phyloP scores from a whole-genome alignment of 2,888 invertebrate species.

The Temnothorax ravouxi region DNA sequence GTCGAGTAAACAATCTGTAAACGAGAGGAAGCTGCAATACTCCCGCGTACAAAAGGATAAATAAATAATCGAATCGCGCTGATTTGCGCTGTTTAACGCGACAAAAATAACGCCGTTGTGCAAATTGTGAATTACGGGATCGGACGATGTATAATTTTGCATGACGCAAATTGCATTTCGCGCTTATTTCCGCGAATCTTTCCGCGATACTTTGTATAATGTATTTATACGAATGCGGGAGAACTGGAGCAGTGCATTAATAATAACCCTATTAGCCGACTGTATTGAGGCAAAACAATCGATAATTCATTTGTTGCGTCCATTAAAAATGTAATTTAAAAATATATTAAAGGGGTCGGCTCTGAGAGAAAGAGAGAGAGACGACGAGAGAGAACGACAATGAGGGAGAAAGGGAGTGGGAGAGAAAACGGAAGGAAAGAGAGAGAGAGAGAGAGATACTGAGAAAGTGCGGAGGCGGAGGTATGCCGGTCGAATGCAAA shows the following conservation, averaged over 20 bases:
- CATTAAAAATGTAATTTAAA: constrained; percentile 86
- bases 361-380: not conserved
- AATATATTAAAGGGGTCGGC: constrained; percentile 83
- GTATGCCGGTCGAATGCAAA: constrained; percentile 83
- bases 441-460: constrained; percentile 60
- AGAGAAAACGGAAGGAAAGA: constrained; percentile 21
- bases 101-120: constrained; percentile 43
- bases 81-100: constrained; percentile 51
- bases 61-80: constrained; percentile 51
- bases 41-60: constrained; percentile 19
- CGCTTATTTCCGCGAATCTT: constrained; percentile 61
- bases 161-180: constrained; percentile 61
- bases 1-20: constrained; percentile 48
- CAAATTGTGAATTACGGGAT: constrained; percentile 42
- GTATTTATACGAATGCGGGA: constrained; percentile 63
- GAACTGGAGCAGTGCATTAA: constrained; percentile 70
- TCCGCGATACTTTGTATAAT: constrained; percentile 53
- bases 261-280: constrained; percentile 72
- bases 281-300: constrained; percentile 77
- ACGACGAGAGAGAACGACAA: constrained; percentile 18
- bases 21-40: constrained; percentile 40
- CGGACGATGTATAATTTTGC: constrained; percentile 49
- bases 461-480: constrained; percentile 62
- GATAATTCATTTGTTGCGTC: constrained; percentile 85
- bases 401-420: not conserved